Percentiles rank a stretch among this genome's conserved stretches.
Evolutionary conservation across 2,888 invertebrate species (phyloP).

Genomic region (Monopis laevigella): DNA sequence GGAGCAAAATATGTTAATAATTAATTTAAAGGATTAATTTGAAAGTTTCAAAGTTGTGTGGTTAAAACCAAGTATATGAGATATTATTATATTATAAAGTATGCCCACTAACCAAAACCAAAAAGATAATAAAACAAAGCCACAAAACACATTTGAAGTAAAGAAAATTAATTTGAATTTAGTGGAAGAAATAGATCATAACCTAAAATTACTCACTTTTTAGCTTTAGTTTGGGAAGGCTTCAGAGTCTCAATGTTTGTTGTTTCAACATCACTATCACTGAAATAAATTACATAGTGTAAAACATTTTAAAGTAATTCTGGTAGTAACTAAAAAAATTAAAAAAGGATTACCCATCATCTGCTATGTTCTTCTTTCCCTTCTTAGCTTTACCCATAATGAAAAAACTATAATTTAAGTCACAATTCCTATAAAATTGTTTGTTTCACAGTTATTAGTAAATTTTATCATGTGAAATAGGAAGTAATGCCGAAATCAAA

Average conservation of each 20-base stretch:
- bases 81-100: too few species aligned
- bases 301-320: conserved; percentile 9
- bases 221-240: conserved; percentile 42
- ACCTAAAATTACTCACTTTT: conserved; percentile 58
- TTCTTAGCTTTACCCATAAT: conserved; percentile 85
- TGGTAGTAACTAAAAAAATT: conserved; percentile 10
- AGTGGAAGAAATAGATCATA: too few species aligned
- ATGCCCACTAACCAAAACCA: too few species aligned
- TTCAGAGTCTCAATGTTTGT: conserved; percentile 49
- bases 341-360: conserved; percentile 71
- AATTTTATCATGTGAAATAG: conserved; percentile 62
- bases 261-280: conserved; percentile 70
- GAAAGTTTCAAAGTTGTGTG: too few species aligned
- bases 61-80: too few species aligned
- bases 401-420: conserved; percentile 39
- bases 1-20: too few species aligned
- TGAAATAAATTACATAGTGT: conserved; percentile 36
- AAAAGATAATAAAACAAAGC: too few species aligned
- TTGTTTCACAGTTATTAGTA: conserved; percentile 40
- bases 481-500: neutral
- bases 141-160: too few species aligned
- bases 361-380: conserved; percentile 79
- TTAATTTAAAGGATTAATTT: too few species aligned
- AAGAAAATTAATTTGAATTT: too few species aligned
- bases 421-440: conserved; percentile 47